Conservation (phyloP, 2,888 invertebrate genomes). For the Neoaliturus tenellus region DNA sequence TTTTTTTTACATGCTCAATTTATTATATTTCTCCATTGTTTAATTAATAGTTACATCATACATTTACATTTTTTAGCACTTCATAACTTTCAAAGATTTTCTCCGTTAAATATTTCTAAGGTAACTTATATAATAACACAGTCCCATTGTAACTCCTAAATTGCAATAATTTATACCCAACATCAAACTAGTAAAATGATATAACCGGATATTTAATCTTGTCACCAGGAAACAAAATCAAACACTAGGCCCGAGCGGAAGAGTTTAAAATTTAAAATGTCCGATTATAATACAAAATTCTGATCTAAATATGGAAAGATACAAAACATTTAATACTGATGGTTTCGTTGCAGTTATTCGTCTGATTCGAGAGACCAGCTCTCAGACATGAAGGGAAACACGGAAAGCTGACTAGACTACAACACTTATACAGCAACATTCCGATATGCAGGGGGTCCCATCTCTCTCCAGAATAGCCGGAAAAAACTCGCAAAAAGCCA, state of each 20-base stretch:
- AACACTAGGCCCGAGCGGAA: not conserved
- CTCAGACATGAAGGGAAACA: not conserved
- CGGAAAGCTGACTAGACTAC: not conserved
- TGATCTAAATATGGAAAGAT: not conserved
- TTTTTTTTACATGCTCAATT: not conserved
- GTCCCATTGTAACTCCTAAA: no score
- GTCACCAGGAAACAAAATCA: not conserved
- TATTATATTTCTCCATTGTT: no score
- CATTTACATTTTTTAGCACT: no score
- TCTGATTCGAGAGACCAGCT: not conserved
- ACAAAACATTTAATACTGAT: not conserved
- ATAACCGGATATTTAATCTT: not conserved
- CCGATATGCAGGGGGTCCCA: not conserved
- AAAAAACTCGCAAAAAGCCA: no score
- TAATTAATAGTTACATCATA: no score
- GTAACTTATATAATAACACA: no score
- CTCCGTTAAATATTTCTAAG: no score
- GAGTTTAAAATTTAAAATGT: not conserved
- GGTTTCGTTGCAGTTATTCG: constrained; percentile 4
- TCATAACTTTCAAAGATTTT: no score
- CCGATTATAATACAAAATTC: not conserved
- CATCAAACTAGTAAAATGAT: not conserved
- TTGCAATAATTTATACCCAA: no score
- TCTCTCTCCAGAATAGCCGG: no score
- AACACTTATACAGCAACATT: not conserved